Evolutionary conservation across 2,888 invertebrate genomes (phyloP), one percentile per base, ranked within the genome.

Genomic region (Yponomeuta malinellus): DNA sequence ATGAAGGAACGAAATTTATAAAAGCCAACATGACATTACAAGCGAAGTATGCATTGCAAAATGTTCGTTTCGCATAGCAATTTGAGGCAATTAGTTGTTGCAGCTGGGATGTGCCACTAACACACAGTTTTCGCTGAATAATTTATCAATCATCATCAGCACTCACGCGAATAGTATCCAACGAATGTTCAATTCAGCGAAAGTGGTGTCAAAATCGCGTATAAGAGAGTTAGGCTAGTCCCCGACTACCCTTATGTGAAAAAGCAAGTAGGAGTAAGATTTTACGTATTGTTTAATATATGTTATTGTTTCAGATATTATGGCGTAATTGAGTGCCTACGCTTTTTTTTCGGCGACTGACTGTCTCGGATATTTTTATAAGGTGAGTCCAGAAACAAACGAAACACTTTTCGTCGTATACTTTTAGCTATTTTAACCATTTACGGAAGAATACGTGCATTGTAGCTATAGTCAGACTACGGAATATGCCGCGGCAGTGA

Each of bases 291-390:
- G 67, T 67, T 74, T 69, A 72, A 12, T 8, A 29, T 1, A 71
- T 76, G 76, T 68, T 75, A 76, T 85, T 83, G 81, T 86, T 87
- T 76, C 85, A 86, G 85, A 84, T 82, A 83, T 75, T 76, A 86
- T 85, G 85, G 78, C 82, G 81, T 84, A 85, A 80, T 75, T 71
- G 71, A 75, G 71, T 71, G 71, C 74, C 75, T 77, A 73, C 74
- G n/a, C 48, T 15, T 37, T 2, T 2, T 10, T 48, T 48, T 10
- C n/a, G 43, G 23, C 43, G 43, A 68, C 23, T 23, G 43, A n/a
- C 43, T 48, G 33, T 48, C 33, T 68, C 2, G 43, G 68, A 70
- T 72, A 71, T 71, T 70, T 48, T 71, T 71, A 29, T 70, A 29
- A 73, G 68, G 29, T 43, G 33, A 48, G 68, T 68, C 15, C 3